Conservation (phyloP, 2,113 vertebrate genomes). For the Oceanites oceanicus region DNA sequence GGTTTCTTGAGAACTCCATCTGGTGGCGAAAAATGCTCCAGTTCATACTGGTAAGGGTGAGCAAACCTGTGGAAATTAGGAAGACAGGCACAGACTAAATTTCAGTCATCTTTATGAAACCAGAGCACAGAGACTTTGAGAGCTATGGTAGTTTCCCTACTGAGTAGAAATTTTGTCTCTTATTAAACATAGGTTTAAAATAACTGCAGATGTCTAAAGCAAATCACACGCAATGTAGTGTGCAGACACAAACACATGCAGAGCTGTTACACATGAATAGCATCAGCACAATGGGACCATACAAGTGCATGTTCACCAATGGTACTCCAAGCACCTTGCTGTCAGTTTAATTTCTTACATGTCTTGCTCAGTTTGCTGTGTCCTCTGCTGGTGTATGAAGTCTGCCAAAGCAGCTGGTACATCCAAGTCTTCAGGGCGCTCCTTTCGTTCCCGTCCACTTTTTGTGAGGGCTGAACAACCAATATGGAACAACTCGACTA, state of each 20-base stretch:
- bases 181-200: neutral
- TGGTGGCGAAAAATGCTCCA: slow-evolving; percentile 83
- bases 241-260: slow-evolving; percentile 10
- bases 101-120: neutral
- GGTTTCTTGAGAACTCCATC: slow-evolving; percentile 82
- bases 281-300: neutral
- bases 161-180: neutral
- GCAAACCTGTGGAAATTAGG: slow-evolving; percentile 81
- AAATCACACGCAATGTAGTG: neutral
- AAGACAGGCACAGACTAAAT: neutral
- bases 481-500: slow-evolving; percentile 37
- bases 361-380: slow-evolving; percentile 87
- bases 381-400: slow-evolving; percentile 94
- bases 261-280: neutral
- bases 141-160: neutral
- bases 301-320: neutral
- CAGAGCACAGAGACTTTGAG: neutral
- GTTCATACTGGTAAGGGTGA: slow-evolving; percentile 93
- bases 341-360: slow-evolving; percentile 78
- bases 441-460: slow-evolving; percentile 80
- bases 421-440: slow-evolving; percentile 89
- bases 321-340: neutral
- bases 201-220: neutral
- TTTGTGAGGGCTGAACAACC: slow-evolving; percentile 80
- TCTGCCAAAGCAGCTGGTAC: slow-evolving; percentile 92